A percentile compares a stretch with the other conserved stretches of the same genome.
phyloP scores from a whole-genome alignment of 2,888 invertebrate genomes.

The Agonopterix alstromeriana region DNA sequence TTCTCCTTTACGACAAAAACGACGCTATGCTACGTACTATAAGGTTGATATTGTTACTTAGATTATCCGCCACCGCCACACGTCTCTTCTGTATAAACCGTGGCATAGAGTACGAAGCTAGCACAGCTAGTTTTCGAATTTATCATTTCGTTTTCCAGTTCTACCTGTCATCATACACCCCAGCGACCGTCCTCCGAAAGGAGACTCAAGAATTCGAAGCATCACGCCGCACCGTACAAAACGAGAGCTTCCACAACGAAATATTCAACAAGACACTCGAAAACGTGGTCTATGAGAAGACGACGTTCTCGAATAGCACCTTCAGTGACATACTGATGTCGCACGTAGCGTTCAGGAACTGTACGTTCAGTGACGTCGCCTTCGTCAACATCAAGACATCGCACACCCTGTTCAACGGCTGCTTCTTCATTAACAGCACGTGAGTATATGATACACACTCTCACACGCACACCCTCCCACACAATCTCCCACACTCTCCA shows the following conservation, averaged over 20 bases:
- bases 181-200: constrained; percentile 60
- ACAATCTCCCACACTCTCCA: neutral
- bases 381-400: constrained; percentile 85
- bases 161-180: constrained; percentile 74
- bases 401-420: constrained; percentile 79
- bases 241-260: constrained; percentile 42
- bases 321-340: constrained; percentile 82
- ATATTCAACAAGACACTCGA: constrained; percentile 78
- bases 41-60: too few species aligned
- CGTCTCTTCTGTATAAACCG: too few species aligned
- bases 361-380: constrained; percentile 81
- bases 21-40: too few species aligned
- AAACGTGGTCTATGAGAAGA: constrained; percentile 78
- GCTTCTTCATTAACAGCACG: constrained; percentile 80
- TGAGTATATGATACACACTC: constrained; percentile 35
- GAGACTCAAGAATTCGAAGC: constrained; percentile 46
- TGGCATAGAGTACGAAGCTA: too few species aligned
- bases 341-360: constrained; percentile 83
- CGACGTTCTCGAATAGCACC: constrained; percentile 78
- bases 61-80: too few species aligned
- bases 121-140: too few species aligned
- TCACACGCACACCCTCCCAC: neutral
- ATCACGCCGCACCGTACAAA: constrained; percentile 36
- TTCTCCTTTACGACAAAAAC: too few species aligned
- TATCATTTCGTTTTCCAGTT: constrained; percentile 38